Evolutionary conservation across 2,113 vertebrate species (phyloP).

Genomic region (Trematocara variabile): DNA sequence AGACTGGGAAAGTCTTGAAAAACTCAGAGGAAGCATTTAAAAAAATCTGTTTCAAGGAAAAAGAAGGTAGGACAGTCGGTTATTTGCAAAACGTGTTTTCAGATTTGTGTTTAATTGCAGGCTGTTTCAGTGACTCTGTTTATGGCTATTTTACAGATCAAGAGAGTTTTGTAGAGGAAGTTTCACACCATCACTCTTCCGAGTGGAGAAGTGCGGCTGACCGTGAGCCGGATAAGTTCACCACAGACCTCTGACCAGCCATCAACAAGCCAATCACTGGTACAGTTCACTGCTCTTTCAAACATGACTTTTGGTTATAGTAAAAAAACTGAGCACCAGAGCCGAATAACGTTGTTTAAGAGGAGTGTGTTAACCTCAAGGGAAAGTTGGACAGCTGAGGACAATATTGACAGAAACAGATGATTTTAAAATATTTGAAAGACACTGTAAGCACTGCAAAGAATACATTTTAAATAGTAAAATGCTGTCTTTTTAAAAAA

Average conservation of each 20-base stretch:
- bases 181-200: conserved; percentile 21
- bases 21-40: too few relatives aligned
- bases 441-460: background rate
- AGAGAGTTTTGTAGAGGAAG: conserved; percentile 40
- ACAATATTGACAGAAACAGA: background rate
- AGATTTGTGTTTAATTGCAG: too few relatives aligned
- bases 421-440: background rate
- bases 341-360: background rate
- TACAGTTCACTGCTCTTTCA: background rate
- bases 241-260: background rate
- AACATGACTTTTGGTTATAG: background rate
- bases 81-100: rapidly evolving
- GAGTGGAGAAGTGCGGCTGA: background rate
- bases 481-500: too few relatives aligned
- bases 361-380: rapidly evolving
- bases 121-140: too few relatives aligned
- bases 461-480: too few relatives aligned
- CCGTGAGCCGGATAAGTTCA: background rate
- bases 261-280: background rate
- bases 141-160: conserved; percentile 21
- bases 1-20: too few relatives aligned
- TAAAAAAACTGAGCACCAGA: background rate
- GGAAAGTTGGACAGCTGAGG: background rate
- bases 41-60: background rate
- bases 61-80: rapidly evolving